These are phyloP conservation scores for Heliothis virescens DNA, from an alignment of 1,140 invertebrate genomes.

Conservation along the genomic window DNA sequence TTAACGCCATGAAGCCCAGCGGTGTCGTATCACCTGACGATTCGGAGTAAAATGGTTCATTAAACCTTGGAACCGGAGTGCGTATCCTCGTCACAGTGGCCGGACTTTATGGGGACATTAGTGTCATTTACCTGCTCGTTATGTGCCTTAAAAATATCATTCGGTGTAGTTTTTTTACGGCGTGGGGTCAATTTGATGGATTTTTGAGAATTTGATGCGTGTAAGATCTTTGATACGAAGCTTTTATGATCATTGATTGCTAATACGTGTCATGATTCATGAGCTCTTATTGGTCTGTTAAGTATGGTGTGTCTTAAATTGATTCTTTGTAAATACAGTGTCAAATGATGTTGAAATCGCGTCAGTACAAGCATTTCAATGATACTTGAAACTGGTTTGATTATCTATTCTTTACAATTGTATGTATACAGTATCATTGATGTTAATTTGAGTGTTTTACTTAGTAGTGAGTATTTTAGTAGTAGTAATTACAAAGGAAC, in stretches of 20 bases:
- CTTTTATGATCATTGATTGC: neutral
- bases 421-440: too few species aligned
- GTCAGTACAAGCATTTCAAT: too few species aligned
- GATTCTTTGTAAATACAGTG: too few species aligned
- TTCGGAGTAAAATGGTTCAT: slow-evolving; percentile 66
- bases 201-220: neutral
- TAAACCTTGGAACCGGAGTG: slow-evolving; percentile 62
- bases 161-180: neutral
- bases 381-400: too few species aligned
- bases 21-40: slow-evolving; percentile 60
- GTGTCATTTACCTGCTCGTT: slow-evolving; percentile 32
- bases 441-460: too few species aligned
- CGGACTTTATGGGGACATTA: slow-evolving; percentile 38
- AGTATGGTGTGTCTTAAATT: too few species aligned
- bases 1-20: slow-evolving; percentile 56
- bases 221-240: neutral
- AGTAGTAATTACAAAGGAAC: too few species aligned
- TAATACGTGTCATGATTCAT: neutral
- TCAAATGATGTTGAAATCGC: too few species aligned
- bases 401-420: too few species aligned
- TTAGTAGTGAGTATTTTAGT: too few species aligned
- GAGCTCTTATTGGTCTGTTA: neutral
- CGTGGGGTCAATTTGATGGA: neutral
- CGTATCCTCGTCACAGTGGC: slow-evolving; percentile 46
- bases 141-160: slow-evolving; percentile 32